Conservation (phyloP, 2,888 invertebrate genomes). For the Argyresthia goedartella region DNA sequence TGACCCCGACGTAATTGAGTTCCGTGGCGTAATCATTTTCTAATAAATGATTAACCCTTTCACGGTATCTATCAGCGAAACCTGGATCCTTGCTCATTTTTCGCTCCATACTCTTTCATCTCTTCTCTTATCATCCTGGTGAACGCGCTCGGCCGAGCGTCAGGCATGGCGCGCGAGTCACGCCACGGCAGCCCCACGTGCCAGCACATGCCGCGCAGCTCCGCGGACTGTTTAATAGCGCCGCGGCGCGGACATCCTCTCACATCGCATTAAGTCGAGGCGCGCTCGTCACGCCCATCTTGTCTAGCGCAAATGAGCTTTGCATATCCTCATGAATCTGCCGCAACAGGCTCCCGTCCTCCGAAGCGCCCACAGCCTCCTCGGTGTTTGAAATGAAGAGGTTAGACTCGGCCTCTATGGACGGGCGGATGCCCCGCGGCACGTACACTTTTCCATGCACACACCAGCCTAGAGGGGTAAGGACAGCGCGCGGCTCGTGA, state of each 20-base stretch:
- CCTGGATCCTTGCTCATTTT: slow-evolving; percentile 4
- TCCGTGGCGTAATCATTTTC: slow-evolving; percentile 5
- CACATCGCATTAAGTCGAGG: slow-evolving; percentile 11
- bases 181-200: slow-evolving; percentile 17
- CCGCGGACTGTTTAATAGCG: slow-evolving; percentile 9
- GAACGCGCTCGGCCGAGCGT: slow-evolving; percentile 12
- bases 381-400: neutral
- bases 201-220: slow-evolving; percentile 13
- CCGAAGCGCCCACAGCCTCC: neutral
- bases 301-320: slow-evolving; percentile 12
- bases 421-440: neutral
- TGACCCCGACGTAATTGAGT: neutral
- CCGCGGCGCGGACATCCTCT: slow-evolving; percentile 5
- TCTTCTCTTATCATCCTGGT: slow-evolving; percentile 18
- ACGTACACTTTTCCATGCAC: too few species aligned
- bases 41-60: slow-evolving; percentile 4
- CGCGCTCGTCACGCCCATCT: slow-evolving; percentile 10
- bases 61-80: neutral
- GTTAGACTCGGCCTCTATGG: neutral
- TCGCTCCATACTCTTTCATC: slow-evolving; percentile 18
- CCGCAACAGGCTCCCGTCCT: neutral
- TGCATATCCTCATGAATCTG: slow-evolving; percentile 9
- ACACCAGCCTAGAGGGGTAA: slow-evolving; percentile 5
- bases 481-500: slow-evolving; percentile 4
- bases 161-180: slow-evolving; percentile 13